Conservation (phyloP, 1,140 invertebrate genomes). For the Prorops nasuta region DNA sequence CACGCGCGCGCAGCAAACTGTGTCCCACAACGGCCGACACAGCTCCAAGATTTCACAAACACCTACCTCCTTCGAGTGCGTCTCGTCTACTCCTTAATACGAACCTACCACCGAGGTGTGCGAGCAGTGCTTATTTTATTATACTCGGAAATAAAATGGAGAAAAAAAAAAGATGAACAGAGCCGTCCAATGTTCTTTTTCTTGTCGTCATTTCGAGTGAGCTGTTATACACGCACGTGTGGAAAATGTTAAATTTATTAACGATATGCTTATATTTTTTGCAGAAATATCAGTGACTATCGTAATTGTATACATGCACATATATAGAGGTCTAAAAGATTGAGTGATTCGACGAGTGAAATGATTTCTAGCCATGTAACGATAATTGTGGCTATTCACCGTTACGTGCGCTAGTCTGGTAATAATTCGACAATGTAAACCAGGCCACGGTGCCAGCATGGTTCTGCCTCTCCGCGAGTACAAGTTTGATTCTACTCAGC, state of each 20-base stretch:
- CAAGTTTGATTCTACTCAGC: slow-evolving; percentile 21
- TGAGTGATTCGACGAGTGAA: slow-evolving; percentile 4
- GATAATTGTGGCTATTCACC: slow-evolving; percentile 20
- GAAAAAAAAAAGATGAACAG: background rate
- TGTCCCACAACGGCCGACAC: too few relatives aligned
- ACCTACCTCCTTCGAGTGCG: too few relatives aligned
- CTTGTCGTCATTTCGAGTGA: too few relatives aligned
- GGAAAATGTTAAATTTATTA: too few relatives aligned
- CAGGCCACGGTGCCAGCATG: slow-evolving; percentile 14
- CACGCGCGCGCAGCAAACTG: slow-evolving; percentile 3
- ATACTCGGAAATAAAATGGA: background rate
- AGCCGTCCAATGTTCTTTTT: too few relatives aligned
- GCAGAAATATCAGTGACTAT: too few relatives aligned
- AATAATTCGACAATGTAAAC: slow-evolving; percentile 27
- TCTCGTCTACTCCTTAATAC: background rate
- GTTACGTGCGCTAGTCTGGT: slow-evolving; percentile 25
- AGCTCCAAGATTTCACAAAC: too few relatives aligned
- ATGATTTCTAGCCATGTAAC: slow-evolving; percentile 23
- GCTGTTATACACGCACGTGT: too few relatives aligned
- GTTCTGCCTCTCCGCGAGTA: background rate
- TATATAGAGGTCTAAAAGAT: too few relatives aligned
- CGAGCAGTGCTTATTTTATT: background rate
- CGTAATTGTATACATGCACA: too few relatives aligned
- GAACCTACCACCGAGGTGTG: background rate
- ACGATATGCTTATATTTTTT: too few relatives aligned